Base-by-base conservation (phyloP, 2,113 vertebrate genomes). In the Myanophis thanlyinensis region DNA sequence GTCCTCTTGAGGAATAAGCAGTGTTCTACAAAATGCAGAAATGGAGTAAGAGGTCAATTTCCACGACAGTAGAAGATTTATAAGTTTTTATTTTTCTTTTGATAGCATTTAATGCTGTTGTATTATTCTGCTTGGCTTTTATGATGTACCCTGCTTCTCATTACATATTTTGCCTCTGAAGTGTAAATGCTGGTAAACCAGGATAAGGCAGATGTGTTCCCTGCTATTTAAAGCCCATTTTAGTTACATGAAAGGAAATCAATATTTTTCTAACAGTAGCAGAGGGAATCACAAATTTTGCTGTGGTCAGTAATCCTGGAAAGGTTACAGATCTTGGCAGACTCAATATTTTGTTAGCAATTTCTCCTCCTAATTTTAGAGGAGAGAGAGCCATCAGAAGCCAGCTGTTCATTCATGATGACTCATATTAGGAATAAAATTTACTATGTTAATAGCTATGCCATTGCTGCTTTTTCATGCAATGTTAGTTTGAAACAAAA, bases 391-490 rank as follows among this genome's bases (percentile, higher is more conserved):
- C 67, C 62, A 25, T 46, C 47, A 20, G 85, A 88, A 85, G 47
- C 89, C 89, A 91, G 85, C 89, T 91, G 93, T 89, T 92, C 11
- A 22, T 91, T 84, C 91, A 22, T 89, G 67, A 85, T 89, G 93
- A 90, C 10, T 90, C 93, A 46, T 5, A 2, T 40, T 49, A 22
- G 53, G 47, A 89, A 40, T 62, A 25, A 89, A 85, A 47, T 87
- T 90, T 92, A 13, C 80, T 89, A 92, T 40, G 1, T 27, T 62
- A 49, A 87, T 80, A 10, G 23, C 30, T 67, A 53, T 51, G 53
- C 13, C 59, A 44, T 86, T 59, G 91, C 56, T 93, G 46, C 73
- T 54, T 89, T 92, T 84, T 30, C 20, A 5, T 84, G 20, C 27
- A 84, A 91, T 35, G 49, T 40, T 87, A 40, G 30, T 54, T 91